phyloP scores from a whole-genome alignment of 1,140 invertebrate species.

The Caenorhabditis tropicalis region DNA sequence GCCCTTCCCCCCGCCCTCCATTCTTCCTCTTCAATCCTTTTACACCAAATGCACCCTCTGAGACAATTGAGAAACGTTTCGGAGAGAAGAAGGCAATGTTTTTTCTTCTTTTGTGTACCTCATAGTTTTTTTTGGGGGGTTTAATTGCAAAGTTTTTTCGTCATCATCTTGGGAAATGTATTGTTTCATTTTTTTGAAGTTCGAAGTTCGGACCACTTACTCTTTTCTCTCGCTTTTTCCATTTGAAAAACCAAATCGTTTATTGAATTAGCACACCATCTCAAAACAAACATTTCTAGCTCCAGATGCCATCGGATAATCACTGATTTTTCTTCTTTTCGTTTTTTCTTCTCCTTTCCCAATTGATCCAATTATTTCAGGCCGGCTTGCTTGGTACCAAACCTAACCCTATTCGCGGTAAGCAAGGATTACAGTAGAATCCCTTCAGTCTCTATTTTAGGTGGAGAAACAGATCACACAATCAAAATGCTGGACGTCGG shows the following conservation, averaged over 20 bases:
- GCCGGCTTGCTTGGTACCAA: neutral
- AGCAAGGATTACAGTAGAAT: too few relatives aligned
- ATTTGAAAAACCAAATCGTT: neutral
- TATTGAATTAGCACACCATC: neutral
- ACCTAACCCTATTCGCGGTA: neutral
- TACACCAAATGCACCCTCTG: neutral
- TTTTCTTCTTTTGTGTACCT: neutral
- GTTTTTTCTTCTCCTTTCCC: neutral
- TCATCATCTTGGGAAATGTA: neutral
- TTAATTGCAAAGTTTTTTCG: neutral
- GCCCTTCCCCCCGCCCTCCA: neutral
- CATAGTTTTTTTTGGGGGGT: neutral
- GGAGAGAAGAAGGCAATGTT: neutral
- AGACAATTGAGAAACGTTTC: constrained; percentile 29
- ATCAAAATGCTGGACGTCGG: neutral
- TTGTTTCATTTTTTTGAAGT: too few relatives aligned
- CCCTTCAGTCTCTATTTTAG: neutral
- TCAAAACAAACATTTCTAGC: neutral
- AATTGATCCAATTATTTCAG: constrained; percentile 2
- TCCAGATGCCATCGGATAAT: neutral
- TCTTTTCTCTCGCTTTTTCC: too few relatives aligned
- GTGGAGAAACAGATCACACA: neutral
- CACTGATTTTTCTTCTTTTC: neutral
- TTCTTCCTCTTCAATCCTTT: constrained; percentile 7
- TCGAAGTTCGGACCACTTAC: too few relatives aligned